Base-by-base conservation (phyloP, 2,797 vertebrate species). In the Caiman crocodilus region DNA sequence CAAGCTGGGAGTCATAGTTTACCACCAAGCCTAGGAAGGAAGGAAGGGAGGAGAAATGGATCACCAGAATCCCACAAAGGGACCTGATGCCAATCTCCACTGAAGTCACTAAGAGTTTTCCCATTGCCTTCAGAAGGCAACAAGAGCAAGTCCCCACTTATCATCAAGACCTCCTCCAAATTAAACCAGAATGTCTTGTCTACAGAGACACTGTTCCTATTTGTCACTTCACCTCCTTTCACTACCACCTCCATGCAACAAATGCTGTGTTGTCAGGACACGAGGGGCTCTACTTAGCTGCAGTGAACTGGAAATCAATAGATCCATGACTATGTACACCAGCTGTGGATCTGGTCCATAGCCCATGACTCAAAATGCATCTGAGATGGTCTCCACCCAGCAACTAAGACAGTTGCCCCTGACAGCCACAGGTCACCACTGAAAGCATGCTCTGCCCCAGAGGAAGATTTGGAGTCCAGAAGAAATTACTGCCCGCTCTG, bases 401-500 rank as follows among this genome's bases (percentile, higher is more conserved):
- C 0, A 78, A 56, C 86, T 55, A 26, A 76, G 71, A 0, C 0
- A 60, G 42, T 59, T 77, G 58, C 3, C 65, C 50, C 91, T 80
- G 50, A 85, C 78, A 82, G 42, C 61, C 2, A 2, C 78, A 74
- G 59, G 81, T 87, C 81, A 84, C 73, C 1, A 1, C 0, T 14
- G 84, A 57, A 12, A 55, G 92, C 88, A 91, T 82, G 58, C 55
- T 90, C 82, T 94, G 80, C 88, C 84, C 73, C 76, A 73, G 1
- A 82, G 87, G 75, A 95, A 28, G 18, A 63, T 3, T 14, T 18
- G 23, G 79, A 84, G 85, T 85, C 79, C 87, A 88, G 21, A 84
- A 89, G 84, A 95, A 95, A 92, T 94, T 86, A 88, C 58, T 94
- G 89, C 87, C 81, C 88, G 87, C 88, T 90, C 90, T 76, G 32